A percentile compares a stretch with the other conserved stretches of the same genome.
Conservation (phyloP, 2,797 vertebrate genomes). For the Chaunax sp. region DNA sequence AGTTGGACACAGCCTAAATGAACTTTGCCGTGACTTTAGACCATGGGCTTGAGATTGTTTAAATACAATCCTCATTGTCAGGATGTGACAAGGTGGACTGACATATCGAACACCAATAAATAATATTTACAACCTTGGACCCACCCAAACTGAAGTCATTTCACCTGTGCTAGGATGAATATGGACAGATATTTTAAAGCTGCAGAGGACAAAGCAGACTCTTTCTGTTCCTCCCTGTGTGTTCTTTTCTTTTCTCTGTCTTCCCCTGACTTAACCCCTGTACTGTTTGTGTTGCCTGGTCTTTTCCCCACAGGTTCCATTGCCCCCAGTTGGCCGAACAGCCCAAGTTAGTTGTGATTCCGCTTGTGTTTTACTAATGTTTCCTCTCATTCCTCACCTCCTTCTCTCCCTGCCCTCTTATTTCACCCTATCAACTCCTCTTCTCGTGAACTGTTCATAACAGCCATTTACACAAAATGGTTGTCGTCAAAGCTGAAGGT, state of each 20-base stretch:
- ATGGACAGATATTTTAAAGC: neutral
- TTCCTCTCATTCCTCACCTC: conserved; percentile 21
- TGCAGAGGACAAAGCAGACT: neutral
- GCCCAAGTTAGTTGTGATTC: conserved; percentile 90
- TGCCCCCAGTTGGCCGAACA: conserved; percentile 88
- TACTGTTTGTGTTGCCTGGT: no score
- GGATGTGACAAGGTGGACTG: no score
- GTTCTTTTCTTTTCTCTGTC: conserved; percentile 70
- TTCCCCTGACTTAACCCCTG: no score
- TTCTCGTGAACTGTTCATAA: neutral
- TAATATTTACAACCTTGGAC: no score
- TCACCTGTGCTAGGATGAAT: neutral
- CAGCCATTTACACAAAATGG: conserved; percentile 2
- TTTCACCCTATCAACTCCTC: conserved; percentile 14
- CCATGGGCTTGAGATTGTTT: no score
- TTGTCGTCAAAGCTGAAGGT: neutral
- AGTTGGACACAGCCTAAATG: no score
- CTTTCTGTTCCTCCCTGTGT: conserved; percentile 34
- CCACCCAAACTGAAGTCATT: neutral
- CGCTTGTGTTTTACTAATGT: conserved; percentile 70
- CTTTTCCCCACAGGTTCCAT: conserved; percentile 92
- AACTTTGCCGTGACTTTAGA: no score
- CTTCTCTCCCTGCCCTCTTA: neutral
- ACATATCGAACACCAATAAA: no score
- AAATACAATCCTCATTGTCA: no score